Percentiles rank a stretch among this genome's conserved stretches.
Evolutionary conservation across 2,888 invertebrate species (phyloP).

Genomic region (Tanytarsus gracilentus): DNA sequence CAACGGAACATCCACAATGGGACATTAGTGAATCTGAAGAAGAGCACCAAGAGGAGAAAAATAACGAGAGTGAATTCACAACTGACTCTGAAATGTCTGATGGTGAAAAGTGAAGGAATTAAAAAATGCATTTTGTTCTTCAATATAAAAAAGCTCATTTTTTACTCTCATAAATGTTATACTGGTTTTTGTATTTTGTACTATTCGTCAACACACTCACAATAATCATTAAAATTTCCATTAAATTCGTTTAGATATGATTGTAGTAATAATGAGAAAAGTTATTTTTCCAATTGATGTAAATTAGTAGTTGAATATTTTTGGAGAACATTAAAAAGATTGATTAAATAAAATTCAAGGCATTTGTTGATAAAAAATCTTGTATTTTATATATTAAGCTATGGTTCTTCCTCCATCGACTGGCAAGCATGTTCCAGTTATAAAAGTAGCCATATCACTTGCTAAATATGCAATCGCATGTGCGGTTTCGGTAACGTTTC

Average conservation of each 20-base stretch:
- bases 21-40: conserved; percentile 90
- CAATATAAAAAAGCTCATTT: background rate
- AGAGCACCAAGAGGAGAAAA: conserved; percentile 52
- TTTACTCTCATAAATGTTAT: too few species aligned
- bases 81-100: conserved; percentile 46
- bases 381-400: too few species aligned
- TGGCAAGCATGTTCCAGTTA: conserved; percentile 73
- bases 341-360: too few species aligned
- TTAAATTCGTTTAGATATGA: too few species aligned
- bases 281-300: too few species aligned
- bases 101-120: background rate
- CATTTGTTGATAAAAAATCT: too few species aligned
- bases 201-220: too few species aligned
- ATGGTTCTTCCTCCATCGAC: conserved; percentile 87
- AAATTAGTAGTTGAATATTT: too few species aligned
- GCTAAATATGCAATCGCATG: conserved; percentile 82
- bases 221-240: too few species aligned
- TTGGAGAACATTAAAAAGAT: too few species aligned
- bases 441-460: conserved; percentile 66
- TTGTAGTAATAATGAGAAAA: too few species aligned
- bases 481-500: conserved; percentile 75
- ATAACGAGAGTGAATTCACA: conserved; percentile 56
- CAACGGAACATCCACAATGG: conserved; percentile 95
- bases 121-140: background rate
- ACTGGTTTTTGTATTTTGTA: too few species aligned